Evolutionary conservation across 1,140 invertebrate species (phyloP).

Genomic region (Saccostrea echinata): DNA sequence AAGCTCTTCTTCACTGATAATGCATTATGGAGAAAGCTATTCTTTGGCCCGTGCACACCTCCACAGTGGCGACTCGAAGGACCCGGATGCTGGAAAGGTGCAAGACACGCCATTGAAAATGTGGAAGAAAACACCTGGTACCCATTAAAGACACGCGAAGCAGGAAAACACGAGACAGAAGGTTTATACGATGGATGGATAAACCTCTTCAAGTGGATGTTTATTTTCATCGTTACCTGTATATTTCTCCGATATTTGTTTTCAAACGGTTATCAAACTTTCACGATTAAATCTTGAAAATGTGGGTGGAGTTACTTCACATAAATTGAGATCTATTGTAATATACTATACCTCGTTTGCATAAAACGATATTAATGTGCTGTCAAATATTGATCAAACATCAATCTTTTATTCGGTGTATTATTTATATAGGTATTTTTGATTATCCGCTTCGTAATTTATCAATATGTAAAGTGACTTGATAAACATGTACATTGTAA

Average conservation of each 20-base stretch:
- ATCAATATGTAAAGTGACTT: too few species aligned
- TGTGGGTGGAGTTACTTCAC: too few species aligned
- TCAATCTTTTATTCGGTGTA: too few species aligned
- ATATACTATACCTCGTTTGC: too few species aligned
- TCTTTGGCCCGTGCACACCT: constrained; percentile 78
- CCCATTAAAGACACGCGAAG: constrained; percentile 58
- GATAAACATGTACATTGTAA: too few species aligned
- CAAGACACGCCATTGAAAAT: constrained; percentile 74
- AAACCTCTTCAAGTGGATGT: constrained; percentile 52
- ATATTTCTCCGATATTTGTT: constrained; percentile 22
- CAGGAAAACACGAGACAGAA: constrained; percentile 55
- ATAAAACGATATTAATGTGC: too few species aligned
- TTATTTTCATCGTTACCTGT: constrained; percentile 42
- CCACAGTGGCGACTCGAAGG: constrained; percentile 81
- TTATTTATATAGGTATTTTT: too few species aligned
- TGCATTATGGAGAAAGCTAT: constrained; percentile 55
- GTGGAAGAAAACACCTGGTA: constrained; percentile 61
- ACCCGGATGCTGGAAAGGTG: constrained; percentile 78
- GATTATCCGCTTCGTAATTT: too few species aligned
- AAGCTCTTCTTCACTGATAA: constrained; percentile 59
- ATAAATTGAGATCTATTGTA: too few species aligned
- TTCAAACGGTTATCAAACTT: constrained; percentile 56
- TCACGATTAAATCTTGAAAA: constrained; percentile 42
- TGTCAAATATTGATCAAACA: too few species aligned
- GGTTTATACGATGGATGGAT: constrained; percentile 67